Conservation (phyloP, 2,888 invertebrate species). For the Anorthoa munda region DNA sequence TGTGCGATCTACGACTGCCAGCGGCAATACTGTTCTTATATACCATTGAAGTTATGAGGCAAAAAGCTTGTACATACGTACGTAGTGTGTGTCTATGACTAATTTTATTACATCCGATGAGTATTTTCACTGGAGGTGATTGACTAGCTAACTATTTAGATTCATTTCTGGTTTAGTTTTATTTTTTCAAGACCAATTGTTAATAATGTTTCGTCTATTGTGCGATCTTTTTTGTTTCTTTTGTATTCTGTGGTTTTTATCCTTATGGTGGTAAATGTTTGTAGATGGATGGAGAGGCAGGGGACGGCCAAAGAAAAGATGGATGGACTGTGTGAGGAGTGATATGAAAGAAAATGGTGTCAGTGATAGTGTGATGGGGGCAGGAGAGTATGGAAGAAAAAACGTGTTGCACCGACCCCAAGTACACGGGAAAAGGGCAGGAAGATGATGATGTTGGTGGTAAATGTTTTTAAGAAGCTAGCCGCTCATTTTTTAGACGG, state of each 20-base stretch:
- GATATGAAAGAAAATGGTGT: no score
- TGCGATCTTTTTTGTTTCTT: not conserved
- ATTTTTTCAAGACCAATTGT: not conserved
- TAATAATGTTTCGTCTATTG: not conserved
- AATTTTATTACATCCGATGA: constrained; percentile 39
- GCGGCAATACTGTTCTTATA: constrained; percentile 43
- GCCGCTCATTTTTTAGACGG: not conserved
- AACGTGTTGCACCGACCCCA: no score
- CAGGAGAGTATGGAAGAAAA: no score
- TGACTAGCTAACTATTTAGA: constrained; percentile 15
- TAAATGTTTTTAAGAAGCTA: no score
- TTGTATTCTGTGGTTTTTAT: no score
- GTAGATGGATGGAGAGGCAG: no score
- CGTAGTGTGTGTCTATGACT: constrained; percentile 10
- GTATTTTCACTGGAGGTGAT: constrained; percentile 48
- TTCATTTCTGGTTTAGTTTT: not conserved
- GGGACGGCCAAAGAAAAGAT: no score
- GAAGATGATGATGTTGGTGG: no score
- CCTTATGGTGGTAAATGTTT: no score
- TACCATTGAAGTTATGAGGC: constrained; percentile 34
- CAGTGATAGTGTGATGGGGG: no score
- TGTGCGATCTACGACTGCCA: constrained; percentile 4
- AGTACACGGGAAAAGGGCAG: no score
- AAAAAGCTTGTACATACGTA: constrained; percentile 38
- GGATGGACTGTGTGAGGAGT: no score